Base-by-base conservation (phyloP, 2,797 vertebrate genomes). In the Tamandua tetradactyla region DNA sequence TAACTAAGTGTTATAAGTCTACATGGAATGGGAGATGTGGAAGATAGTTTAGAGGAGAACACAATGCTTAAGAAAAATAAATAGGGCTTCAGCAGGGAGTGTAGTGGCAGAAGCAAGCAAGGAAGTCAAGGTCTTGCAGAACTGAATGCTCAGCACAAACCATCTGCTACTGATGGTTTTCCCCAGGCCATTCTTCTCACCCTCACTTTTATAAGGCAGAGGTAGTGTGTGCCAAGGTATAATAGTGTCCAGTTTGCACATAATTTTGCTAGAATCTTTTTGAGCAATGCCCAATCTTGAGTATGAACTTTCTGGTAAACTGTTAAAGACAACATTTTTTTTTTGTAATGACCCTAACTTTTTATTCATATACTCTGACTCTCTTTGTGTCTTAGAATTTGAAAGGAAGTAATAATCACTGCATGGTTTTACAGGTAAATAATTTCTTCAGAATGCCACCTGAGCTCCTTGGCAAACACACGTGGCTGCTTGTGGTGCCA, bases 391-490 rank as follows among this genome's bases (percentile, higher is more conserved):
- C 74, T 79, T 83, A 75, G 55, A 93, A 93, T 88, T 71, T 83
- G 72, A 87, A 90, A 30, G 30, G 52, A 75, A 75, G 66, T 74
- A 61, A 81, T 91, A 91, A 55, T 22, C 66, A 71, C 49, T 62
- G 17, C 49, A 55, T 40, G 42, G 32, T 40, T 87, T 85, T 61
- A 2, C 74, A 80, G 89, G 89, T 92, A 89, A 94, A 71, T 76
- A 37, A 76, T 94, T 78, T 83, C 81, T 95, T 82, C 52, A 91
- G 74, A 79, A 86, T 82, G 89, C 89, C 94, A 96, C 81, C 94
- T 96, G 95, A 97, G 84, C 68, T 66, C 44, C 20, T 95, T 97
- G 96, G 96, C 96, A 97, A 78, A 59, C 47, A 14, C 30, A 20
- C n/a, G 17, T 7, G 35, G 11, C n/a, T 66, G 68, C 74, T 37